A percentile compares a stretch with the other conserved stretches of the same genome.
phyloP scores from a whole-genome alignment of 2,888 invertebrate genomes.

The Electrophaes corylata region DNA sequence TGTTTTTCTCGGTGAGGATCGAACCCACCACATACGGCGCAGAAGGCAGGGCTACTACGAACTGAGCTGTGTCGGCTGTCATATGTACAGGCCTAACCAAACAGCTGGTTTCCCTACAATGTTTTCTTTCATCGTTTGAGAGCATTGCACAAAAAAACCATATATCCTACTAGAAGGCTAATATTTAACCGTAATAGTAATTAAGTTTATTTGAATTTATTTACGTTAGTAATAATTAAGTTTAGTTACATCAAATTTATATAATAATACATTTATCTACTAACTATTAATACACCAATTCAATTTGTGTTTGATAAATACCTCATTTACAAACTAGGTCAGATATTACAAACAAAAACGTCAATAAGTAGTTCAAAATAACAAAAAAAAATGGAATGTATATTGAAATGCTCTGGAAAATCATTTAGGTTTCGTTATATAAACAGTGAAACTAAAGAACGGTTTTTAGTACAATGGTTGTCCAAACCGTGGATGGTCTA shows the following conservation, averaged over 20 bases:
- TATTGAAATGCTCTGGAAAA: conserved; percentile 9
- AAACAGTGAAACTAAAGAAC: too few species aligned
- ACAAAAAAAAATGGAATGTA: not conserved
- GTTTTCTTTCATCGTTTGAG: too few species aligned
- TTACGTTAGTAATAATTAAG: not conserved
- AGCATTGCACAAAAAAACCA: too few species aligned
- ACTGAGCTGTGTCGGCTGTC: too few species aligned
- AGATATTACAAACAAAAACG: not conserved
- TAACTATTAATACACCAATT: not conserved
- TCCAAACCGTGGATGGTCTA: too few species aligned
- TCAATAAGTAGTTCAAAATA: not conserved
- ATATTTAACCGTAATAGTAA: not conserved
- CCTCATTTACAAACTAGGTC: not conserved
- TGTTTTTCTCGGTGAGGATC: too few species aligned
- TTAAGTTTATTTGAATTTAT: not conserved
- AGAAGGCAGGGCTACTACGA: too few species aligned
- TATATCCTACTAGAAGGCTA: too few species aligned
- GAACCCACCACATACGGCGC: too few species aligned
- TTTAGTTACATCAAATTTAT: not conserved
- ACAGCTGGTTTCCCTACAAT: too few species aligned
- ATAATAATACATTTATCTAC: not conserved
- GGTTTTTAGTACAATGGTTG: too few species aligned
- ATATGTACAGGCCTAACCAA: too few species aligned
- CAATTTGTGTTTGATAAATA: not conserved
- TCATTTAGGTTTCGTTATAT: not conserved